phyloP scores from a whole-genome alignment of 2,888 invertebrate genomes.

The Drosophila fungiperda region DNA sequence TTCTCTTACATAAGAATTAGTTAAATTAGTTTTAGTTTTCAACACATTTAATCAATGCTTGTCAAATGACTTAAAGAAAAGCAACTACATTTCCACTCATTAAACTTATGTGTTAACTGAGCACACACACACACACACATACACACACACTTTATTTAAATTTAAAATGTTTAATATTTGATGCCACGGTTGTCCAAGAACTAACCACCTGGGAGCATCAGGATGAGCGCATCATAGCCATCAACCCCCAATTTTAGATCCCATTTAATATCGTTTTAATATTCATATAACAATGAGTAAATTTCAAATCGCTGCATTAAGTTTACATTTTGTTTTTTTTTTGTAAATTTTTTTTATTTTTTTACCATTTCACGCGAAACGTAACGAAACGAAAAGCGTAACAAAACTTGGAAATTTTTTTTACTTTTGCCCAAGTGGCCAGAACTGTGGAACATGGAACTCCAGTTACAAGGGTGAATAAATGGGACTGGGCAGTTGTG shows the following conservation, averaged over 20 bases:
- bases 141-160: not conserved
- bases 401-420: conserved; percentile 31
- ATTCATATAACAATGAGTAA: conserved; percentile 74
- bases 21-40: not conserved
- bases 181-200: not conserved
- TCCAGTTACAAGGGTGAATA: conserved; percentile 49
- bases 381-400: conserved; percentile 44
- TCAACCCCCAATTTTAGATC: not conserved
- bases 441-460: conserved; percentile 24
- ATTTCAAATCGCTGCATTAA: conserved; percentile 66
- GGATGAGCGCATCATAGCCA: not conserved
- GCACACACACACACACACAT: not conserved
- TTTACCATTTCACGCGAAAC: conserved; percentile 39
- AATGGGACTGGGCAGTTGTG: not conserved
- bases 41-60: not conserved
- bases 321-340: conserved; percentile 40
- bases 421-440: conserved; percentile 29
- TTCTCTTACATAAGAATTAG: too few relatives aligned
- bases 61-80: not conserved
- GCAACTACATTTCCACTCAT: not conserved
- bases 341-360: conserved; percentile 35
- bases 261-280: conserved; percentile 47
- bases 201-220: not conserved
- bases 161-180: not conserved
- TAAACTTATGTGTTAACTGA: not conserved